Percentiles rank a stretch among this genome's conserved stretches.
These are phyloP conservation scores for Labroides dimidiatus DNA, from an alignment of 2,797 vertebrate species.

Conservation along the genomic window DNA sequence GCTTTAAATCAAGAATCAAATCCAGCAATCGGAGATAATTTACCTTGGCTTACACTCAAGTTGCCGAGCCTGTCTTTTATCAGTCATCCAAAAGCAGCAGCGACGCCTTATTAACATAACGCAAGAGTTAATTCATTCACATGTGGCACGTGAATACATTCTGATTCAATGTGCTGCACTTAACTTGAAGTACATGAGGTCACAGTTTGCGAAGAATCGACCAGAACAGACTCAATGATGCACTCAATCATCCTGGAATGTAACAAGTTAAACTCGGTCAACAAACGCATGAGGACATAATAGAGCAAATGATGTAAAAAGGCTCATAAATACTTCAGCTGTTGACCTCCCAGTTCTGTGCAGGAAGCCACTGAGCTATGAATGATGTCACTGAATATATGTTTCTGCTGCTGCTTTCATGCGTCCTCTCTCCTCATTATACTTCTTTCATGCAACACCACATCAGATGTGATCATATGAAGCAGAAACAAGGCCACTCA, in stretches of 20 bases:
- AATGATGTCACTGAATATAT: constrained; percentile 26
- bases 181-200: constrained; percentile 15
- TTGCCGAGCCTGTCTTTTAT: constrained; percentile 13
- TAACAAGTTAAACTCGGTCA: constrained; percentile 1
- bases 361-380: constrained; percentile 2
- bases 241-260: not conserved
- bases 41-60: constrained; percentile 35
- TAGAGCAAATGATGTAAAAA: constrained; percentile 6
- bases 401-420: constrained; percentile 34
- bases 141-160: constrained; percentile 2
- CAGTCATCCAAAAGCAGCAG: constrained; percentile 19
- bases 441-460: constrained; percentile 28
- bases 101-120: constrained; percentile 6
- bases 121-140: constrained; percentile 39
- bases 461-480: constrained; percentile 37
- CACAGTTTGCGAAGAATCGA: constrained; percentile 13
- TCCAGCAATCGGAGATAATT: constrained; percentile 46
- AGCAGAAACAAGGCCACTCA: constrained; percentile 35
- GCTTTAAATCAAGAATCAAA: constrained; percentile 36
- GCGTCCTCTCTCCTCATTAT: constrained; percentile 33
- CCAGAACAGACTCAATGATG: constrained; percentile 1
- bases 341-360: not conserved
- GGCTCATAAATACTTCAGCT: not conserved
- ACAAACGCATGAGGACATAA: not conserved
- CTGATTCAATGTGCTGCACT: constrained; percentile 44